Conservation (phyloP, 2,888 invertebrate species). For the Crocallis elinguaria region DNA sequence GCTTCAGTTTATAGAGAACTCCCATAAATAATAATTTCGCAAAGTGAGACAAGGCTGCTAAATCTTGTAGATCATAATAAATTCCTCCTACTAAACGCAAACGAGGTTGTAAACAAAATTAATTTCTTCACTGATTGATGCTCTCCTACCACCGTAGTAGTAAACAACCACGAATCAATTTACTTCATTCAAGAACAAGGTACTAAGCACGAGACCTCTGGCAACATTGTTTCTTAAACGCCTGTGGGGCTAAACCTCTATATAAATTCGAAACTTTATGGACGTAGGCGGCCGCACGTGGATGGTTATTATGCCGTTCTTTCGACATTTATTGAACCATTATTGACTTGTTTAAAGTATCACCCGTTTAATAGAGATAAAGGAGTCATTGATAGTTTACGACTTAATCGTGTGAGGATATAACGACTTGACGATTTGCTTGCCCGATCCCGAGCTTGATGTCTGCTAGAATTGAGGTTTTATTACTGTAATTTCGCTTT, state of each 20-base stretch:
- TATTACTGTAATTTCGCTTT: constrained; percentile 78
- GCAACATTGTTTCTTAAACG: constrained; percentile 73
- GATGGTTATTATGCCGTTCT: constrained; percentile 82
- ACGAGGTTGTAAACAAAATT: constrained; percentile 19
- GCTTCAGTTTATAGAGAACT: no score
- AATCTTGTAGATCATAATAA: constrained; percentile 11
- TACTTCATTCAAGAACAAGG: constrained; percentile 35
- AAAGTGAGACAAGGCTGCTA: background rate
- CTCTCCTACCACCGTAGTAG: constrained; percentile 8
- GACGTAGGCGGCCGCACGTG: constrained; percentile 72
- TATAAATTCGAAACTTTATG: constrained; percentile 83
- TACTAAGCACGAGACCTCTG: constrained; percentile 39
- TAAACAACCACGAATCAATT: constrained; percentile 33
- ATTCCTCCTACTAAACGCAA: constrained; percentile 10
- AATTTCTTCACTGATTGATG: constrained; percentile 26
- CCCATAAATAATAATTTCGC: background rate
- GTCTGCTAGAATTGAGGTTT: constrained; percentile 63
- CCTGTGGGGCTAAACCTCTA: constrained; percentile 80
- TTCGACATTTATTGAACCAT: constrained; percentile 82
- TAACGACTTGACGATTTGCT: constrained; percentile 54
- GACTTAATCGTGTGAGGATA: constrained; percentile 71
- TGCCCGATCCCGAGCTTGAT: constrained; percentile 50
- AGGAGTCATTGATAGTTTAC: constrained; percentile 78
- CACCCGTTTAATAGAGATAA: constrained; percentile 82
- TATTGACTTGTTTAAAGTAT: constrained; percentile 84